These are phyloP conservation scores for Sitta carolinensis DNA, from an alignment of 2,797 vertebrate genomes.

Conservation along the genomic window DNA sequence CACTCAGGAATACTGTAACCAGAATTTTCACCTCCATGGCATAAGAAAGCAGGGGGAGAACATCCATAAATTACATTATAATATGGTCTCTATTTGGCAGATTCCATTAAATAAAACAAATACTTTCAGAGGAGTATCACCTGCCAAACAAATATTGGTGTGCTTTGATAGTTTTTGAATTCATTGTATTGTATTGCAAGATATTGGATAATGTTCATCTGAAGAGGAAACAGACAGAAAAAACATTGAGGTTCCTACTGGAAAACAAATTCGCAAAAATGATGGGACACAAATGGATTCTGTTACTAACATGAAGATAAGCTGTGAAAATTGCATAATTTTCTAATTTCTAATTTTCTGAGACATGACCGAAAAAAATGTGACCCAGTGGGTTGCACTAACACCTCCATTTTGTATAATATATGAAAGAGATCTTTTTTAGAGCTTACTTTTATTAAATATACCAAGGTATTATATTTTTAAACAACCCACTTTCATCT, in stretches of 20 bases:
- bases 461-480: slow-evolving; percentile 79
- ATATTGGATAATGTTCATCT: slow-evolving; percentile 24
- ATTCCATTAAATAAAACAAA: slow-evolving; percentile 45
- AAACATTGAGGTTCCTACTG: slow-evolving; percentile 44
- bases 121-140: slow-evolving; percentile 58
- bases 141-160: slow-evolving; percentile 9
- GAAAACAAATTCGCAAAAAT: slow-evolving; percentile 29
- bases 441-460: slow-evolving; percentile 89
- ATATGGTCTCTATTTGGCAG: slow-evolving; percentile 34
- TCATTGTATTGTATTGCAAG: slow-evolving; percentile 18
- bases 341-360: slow-evolving; percentile 92
- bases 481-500: slow-evolving; percentile 72
- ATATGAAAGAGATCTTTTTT: slow-evolving; percentile 88
- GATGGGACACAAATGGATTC: slow-evolving; percentile 44
- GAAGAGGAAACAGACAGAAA: slow-evolving; percentile 13
- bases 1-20: slow-evolving; percentile 96
- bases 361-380: slow-evolving; percentile 83
- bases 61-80: slow-evolving; percentile 53
- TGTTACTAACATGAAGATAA: slow-evolving; percentile 78
- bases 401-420: slow-evolving; percentile 86
- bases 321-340: slow-evolving; percentile 77
- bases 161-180: slow-evolving; percentile 43
- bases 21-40: slow-evolving; percentile 76
- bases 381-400: slow-evolving; percentile 77
- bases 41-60: slow-evolving; percentile 54